Evolutionary conservation across 2,113 vertebrate species (phyloP).

Genomic region (Anhinga rufa): DNA sequence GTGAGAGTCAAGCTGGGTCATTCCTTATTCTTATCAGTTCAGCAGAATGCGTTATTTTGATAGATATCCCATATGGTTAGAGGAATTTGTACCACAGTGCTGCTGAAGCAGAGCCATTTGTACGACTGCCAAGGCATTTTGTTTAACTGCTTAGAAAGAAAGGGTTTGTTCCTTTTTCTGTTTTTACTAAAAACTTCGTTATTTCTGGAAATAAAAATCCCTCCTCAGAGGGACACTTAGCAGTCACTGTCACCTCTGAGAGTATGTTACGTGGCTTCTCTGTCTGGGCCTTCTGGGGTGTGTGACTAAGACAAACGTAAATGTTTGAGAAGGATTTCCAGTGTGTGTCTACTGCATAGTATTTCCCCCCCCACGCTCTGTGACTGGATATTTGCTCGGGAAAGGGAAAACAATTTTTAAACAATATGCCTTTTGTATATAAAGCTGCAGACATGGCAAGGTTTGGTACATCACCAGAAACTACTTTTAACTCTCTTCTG

Average conservation of each 20-base stretch:
- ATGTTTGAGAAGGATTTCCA: not conserved
- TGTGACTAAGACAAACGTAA: not conserved
- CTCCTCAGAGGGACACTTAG: not conserved
- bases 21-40: conserved; percentile 15
- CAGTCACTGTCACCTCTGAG: not conserved
- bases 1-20: not conserved
- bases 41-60: conserved; percentile 7
- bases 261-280: not conserved
- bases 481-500: not conserved
- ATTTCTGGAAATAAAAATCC: not conserved
- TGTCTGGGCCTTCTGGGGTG: not conserved
- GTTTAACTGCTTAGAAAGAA: not conserved
- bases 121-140: not conserved
- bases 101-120: not conserved
- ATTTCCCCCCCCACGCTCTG: not conserved
- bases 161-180: not conserved
- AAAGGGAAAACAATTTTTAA: not conserved
- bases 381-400: not conserved
- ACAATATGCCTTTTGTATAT: not conserved
- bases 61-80: conserved; percentile 30
- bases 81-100: not conserved
- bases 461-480: not conserved
- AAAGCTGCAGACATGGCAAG: not conserved
- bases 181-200: not conserved
- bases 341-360: not conserved